Evolutionary conservation across 2,797 vertebrate genomes (phyloP), one percentile per base, ranked within the genome.

Genomic region (Sternotherus odoratus): DNA sequence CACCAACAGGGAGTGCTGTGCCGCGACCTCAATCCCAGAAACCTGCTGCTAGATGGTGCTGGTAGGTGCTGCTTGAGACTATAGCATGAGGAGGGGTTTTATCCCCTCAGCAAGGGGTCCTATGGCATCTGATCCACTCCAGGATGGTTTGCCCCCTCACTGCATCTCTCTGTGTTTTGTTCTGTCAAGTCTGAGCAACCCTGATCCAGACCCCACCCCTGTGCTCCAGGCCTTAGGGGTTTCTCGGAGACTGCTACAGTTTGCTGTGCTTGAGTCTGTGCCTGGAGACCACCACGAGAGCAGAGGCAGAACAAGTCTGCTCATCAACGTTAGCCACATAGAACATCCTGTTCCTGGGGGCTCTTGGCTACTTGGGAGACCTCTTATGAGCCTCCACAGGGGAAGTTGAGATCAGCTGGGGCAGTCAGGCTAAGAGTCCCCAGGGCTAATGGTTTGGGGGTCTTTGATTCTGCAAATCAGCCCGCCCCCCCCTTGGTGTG

Each of bases 1-100:
- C 99, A 99, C 77, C 98, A 99, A 93, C 99, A 99, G 96, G 99
- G 99, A 43, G 97, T 99, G 50, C 82, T 99, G 87, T 99, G 99
- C 97, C 98, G 98, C 83, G 99, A 99, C 92, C 99, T 99, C 93
- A 99, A 99, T 92, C 99, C 99, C 26, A 98, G 98, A 95, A 99
- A 99, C 88, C 93, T 99, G 93, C 98, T 99, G 43, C 98, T 99
- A 81, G 99, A 98, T 85, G 97, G 97, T 94, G 98, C 98, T 0
- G 99, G 99, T 99, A 97, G 97, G 98, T 97, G 69, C 39, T 50
- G 50, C 36, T 69, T 60, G 21, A 19, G 48, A 50, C 30, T 9
- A 6, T 57, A 30, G 69, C 30, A 9, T 11, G 0, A 1, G 23
- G 50, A 60, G 63, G 4, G 21, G 49, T 48, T 33, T 30, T 46